These are phyloP conservation scores for Lobophora halterata DNA, from an alignment of 2,888 invertebrate species.

Conservation along the genomic window DNA sequence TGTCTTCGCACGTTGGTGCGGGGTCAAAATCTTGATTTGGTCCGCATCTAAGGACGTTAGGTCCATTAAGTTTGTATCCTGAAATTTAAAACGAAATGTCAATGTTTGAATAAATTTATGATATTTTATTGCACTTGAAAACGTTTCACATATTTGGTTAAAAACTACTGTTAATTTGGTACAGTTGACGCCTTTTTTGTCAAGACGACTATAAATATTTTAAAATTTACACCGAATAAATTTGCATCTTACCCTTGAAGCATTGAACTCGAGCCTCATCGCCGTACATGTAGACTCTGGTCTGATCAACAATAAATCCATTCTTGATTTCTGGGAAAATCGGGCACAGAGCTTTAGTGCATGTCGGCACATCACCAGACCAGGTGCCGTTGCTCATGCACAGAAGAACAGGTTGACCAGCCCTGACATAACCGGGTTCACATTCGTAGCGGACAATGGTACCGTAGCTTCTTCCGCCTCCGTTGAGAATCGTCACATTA, in stretches of 20 bases:
- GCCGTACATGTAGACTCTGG: constrained; percentile 89
- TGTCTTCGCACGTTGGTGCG: constrained; percentile 93
- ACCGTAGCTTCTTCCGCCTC: constrained; percentile 95
- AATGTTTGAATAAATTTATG: not conserved
- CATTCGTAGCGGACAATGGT: constrained; percentile 96
- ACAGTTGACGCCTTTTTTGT: no score
- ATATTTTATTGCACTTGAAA: not conserved
- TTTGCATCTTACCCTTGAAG: constrained; percentile 82
- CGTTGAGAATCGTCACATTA: constrained; percentile 92
- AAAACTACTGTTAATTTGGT: no score
- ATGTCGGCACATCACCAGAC: constrained; percentile 94
- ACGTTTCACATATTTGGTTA: no score
- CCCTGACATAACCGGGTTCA: constrained; percentile 93
- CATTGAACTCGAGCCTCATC: constrained; percentile 96
- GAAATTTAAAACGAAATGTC: constrained; percentile 15
- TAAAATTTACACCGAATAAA: not conserved
- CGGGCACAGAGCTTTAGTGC: constrained; percentile 88
- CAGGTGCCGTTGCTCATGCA: constrained; percentile 98
- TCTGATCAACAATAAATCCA: constrained; percentile 91
- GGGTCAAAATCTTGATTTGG: constrained; percentile 91
- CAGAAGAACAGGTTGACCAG: constrained; percentile 93
- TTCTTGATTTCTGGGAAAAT: constrained; percentile 90
- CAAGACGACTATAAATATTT: no score
- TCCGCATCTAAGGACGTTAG: constrained; percentile 91
- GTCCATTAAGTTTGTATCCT: constrained; percentile 92